Evolutionary conservation across 2,888 invertebrate genomes (phyloP).

Genomic region (Oxytorus armatus): DNA sequence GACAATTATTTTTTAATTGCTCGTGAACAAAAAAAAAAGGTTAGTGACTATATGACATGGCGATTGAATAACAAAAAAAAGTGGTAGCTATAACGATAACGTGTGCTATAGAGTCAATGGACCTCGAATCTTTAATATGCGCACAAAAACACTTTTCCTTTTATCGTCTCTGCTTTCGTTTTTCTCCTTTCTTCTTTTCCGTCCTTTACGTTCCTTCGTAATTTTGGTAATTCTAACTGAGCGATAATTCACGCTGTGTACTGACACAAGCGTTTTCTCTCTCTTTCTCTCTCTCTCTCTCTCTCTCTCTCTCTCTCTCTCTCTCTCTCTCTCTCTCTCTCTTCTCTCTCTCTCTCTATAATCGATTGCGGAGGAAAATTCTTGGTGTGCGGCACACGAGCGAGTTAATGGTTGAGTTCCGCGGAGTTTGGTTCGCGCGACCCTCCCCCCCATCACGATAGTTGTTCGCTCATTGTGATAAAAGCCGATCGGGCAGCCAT

Average conservation of each 20-base stretch:
- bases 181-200: too few species aligned
- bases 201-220: too few species aligned
- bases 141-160: too few species aligned
- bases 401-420: constrained; percentile 52
- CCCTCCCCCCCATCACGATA: background rate
- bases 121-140: too few species aligned
- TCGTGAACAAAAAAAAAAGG: background rate
- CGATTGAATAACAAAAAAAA: background rate
- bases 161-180: too few species aligned
- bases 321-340: too few species aligned
- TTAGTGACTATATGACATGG: background rate
- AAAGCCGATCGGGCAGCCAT: constrained; percentile 7
- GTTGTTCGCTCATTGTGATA: background rate
- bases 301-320: too few species aligned
- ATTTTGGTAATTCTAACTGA: too few species aligned
- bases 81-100: background rate
- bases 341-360: constrained; percentile 33
- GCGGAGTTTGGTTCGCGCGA: constrained; percentile 10
- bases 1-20: background rate
- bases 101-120: too few species aligned
- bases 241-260: too few species aligned
- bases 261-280: too few species aligned
- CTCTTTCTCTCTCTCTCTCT: too few species aligned
- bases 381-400: constrained; percentile 26
- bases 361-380: constrained; percentile 44